Conservation (phyloP, 2,113 vertebrate genomes). For the Nannospalax galili region DNA sequence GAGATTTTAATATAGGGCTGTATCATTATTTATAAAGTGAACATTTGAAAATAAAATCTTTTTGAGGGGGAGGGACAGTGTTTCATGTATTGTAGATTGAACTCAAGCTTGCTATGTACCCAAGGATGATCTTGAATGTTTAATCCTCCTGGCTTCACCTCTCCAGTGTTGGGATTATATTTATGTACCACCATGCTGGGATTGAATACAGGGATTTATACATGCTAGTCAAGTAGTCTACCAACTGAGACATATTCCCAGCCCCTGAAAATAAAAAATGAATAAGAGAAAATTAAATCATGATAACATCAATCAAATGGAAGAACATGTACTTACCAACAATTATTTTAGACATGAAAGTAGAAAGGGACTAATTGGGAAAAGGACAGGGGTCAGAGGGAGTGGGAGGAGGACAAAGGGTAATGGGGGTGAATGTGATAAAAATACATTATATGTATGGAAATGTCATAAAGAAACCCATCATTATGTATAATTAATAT, state of each 20-base stretch:
- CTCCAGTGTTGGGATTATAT: background rate
- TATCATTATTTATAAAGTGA: constrained; percentile 32
- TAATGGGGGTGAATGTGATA: too few species aligned
- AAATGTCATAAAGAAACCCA: background rate
- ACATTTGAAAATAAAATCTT: constrained; percentile 29
- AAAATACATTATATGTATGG: background rate
- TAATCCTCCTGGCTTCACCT: background rate
- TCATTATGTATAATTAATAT: background rate
- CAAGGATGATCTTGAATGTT: too few species aligned
- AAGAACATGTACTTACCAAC: constrained; percentile 18
- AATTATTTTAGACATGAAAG: background rate
- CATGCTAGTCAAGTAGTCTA: too few species aligned
- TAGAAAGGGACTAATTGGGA: too few species aligned
- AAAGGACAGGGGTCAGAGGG: too few species aligned
- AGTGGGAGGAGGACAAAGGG: background rate
- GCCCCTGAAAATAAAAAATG: background rate
- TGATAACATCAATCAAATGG: background rate
- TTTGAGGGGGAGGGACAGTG: background rate
- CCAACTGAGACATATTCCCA: background rate
- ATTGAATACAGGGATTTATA: background rate
- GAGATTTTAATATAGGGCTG: background rate
- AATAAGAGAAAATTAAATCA: constrained; percentile 44
- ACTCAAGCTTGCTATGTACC: background rate
- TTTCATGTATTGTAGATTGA: background rate
- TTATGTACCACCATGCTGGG: too few species aligned